Percentiles rank a stretch among this genome's conserved stretches.
Evolutionary conservation across 2,797 vertebrate species (phyloP).

Genomic region (Diglossa cyanea): DNA sequence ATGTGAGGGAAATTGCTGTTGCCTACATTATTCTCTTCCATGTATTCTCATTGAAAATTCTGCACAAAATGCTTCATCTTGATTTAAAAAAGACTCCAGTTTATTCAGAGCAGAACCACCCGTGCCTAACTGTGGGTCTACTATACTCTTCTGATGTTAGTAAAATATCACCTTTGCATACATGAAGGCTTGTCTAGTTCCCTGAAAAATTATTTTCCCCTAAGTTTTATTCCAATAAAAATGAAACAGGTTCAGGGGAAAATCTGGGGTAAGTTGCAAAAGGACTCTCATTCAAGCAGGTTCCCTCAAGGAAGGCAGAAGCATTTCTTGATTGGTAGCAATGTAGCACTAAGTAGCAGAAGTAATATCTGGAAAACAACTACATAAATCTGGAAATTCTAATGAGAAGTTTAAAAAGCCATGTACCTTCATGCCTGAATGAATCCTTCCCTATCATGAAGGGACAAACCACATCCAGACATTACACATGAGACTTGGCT

Average conservation of each 20-base stretch:
- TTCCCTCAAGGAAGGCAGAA: not conserved
- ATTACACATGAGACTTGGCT: accelerated
- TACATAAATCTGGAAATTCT: not conserved
- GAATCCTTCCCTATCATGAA: not conserved
- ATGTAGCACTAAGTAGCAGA: accelerated
- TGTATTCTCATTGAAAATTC: not conserved
- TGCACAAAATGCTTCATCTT: not conserved
- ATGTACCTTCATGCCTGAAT: not conserved
- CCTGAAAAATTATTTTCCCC: not conserved
- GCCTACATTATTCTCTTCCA: not conserved
- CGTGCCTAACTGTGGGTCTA: not conserved
- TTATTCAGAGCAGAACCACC: not conserved
- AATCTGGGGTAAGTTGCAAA: not conserved
- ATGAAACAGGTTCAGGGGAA: not conserved
- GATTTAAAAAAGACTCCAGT: not conserved
- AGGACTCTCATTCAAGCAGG: accelerated
- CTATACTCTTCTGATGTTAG: not conserved
- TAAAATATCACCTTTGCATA: not conserved
- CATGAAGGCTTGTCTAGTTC: not conserved
- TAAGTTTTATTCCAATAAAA: not conserved
- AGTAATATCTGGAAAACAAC: not conserved
- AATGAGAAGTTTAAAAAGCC: not conserved
- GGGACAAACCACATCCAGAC: not conserved
- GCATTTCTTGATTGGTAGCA: not conserved
- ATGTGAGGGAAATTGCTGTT: not conserved